These are phyloP conservation scores for Drosophila repleta DNA, from an alignment of 1,140 invertebrate species.

Conservation along the genomic window DNA sequence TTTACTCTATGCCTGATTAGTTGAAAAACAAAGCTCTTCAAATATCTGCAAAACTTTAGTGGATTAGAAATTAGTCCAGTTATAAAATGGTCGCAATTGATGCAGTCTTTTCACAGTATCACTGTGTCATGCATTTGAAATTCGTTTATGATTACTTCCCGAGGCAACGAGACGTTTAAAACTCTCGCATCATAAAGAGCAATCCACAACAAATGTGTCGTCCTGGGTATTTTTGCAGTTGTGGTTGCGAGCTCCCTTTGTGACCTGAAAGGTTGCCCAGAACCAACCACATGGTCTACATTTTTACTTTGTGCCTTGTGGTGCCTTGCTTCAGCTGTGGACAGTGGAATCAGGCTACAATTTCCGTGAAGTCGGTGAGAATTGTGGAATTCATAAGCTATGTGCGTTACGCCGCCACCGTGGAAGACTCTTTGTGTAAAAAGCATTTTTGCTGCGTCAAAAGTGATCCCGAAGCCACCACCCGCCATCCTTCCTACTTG, in stretches of 20 bases:
- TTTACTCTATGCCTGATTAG: no score
- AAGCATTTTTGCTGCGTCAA: conserved; percentile 65
- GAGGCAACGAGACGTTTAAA: neutral
- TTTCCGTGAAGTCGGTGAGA: conserved; percentile 19
- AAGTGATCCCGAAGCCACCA: conserved; percentile 37
- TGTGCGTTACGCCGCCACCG: conserved; percentile 48
- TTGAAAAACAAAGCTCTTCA: no score
- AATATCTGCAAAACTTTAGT: no score
- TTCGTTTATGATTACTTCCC: no score
- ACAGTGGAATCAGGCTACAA: neutral
- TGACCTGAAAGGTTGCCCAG: neutral
- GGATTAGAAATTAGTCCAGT: no score
- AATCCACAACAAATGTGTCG: conserved; percentile 7
- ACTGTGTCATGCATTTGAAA: no score
- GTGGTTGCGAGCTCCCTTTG: conserved; percentile 5
- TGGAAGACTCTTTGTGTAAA: conserved; percentile 35
- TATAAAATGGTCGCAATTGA: no score
- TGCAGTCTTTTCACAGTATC: no score
- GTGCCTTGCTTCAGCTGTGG: neutral
- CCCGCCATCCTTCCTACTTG: neutral
- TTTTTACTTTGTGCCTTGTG: conserved; percentile 63
- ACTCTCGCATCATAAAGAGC: neutral
- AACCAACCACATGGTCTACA: conserved; percentile 62
- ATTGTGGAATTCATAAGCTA: conserved; percentile 71
- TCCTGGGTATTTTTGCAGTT: neutral